A percentile compares a stretch with the other conserved stretches of the same genome.
These are phyloP conservation scores for Ara ararauna DNA, from an alignment of 2,797 vertebrate genomes.

Conservation along the genomic window DNA sequence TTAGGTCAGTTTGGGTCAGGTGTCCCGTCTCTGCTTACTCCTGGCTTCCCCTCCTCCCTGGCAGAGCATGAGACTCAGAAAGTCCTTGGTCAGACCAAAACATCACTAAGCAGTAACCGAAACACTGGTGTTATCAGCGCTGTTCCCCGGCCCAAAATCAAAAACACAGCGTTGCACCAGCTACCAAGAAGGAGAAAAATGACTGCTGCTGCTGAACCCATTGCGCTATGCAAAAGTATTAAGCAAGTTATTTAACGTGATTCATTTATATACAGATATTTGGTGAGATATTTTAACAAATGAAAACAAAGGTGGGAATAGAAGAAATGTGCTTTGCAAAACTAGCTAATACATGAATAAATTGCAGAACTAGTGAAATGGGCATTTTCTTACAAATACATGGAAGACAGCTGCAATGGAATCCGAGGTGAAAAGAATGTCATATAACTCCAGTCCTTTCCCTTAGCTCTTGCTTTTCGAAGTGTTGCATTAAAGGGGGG, in stretches of 20 bases:
- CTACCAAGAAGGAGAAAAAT: too few species aligned
- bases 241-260: neutral
- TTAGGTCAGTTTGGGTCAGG: too few species aligned
- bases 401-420: neutral
- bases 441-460: neutral
- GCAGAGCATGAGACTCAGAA: too few species aligned
- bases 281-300: neutral
- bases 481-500: neutral
- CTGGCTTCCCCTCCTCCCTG: too few species aligned
- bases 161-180: too few species aligned
- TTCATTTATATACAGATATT: neutral
- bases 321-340: neutral
- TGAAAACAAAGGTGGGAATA: neutral
- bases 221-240: neutral
- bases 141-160: too few species aligned
- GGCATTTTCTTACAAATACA: neutral
- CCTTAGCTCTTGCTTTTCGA: neutral
- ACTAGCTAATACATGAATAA: neutral
- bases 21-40: too few species aligned
- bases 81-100: too few species aligned
- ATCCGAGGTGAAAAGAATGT: neutral
- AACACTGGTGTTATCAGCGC: too few species aligned
- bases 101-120: too few species aligned
- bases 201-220: too few species aligned
- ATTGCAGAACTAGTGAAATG: neutral